A percentile compares a stretch with the other conserved stretches of the same genome.
phyloP scores from a whole-genome alignment of 2,888 invertebrate genomes.

The Drosophila infuscata region DNA sequence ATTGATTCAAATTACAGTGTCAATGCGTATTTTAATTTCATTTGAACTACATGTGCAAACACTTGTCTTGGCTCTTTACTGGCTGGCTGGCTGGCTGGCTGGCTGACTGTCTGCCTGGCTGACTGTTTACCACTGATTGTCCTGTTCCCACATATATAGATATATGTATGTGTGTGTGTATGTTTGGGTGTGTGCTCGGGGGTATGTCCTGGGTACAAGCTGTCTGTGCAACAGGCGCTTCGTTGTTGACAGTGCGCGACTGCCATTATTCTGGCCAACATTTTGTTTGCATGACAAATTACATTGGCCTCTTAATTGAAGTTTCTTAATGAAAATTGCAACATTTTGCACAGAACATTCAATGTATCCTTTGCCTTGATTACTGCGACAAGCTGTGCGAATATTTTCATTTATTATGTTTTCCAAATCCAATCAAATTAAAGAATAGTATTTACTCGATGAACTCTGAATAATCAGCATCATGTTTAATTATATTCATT shows the following conservation, averaged over 20 bases:
- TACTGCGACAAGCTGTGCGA: conserved; percentile 12
- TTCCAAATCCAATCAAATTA: conserved; percentile 6
- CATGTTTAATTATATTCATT: not conserved
- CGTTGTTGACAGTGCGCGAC: conserved; percentile 63
- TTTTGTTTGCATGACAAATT: conserved; percentile 77
- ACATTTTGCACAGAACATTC: conserved; percentile 58
- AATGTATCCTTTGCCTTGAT: conserved; percentile 41
- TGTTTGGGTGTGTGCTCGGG: conserved; percentile 17
- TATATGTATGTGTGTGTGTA: conserved; percentile 12
- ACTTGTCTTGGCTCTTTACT: conserved; percentile 64
- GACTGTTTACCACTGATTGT: conserved; percentile 40
- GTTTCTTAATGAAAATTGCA: conserved; percentile 78
- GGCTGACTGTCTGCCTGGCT: conserved; percentile 22
- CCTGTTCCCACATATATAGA: conserved; percentile 44
- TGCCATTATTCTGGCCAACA: conserved; percentile 74
- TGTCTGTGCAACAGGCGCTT: conserved; percentile 67
- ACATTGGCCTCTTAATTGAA: conserved; percentile 75
- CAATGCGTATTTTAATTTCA: conserved; percentile 81
- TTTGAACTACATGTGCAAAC: conserved; percentile 81
- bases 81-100: conserved; percentile 26
- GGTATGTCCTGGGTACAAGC: conserved; percentile 52
- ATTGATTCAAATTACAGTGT: conserved; percentile 82
- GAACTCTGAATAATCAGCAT: not conserved
- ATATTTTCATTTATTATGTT: conserved; percentile 13
- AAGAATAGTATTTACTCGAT: not conserved